phyloP scores from a whole-genome alignment of 30 jellyfish, hydroid and myxozoan genomes.

The Turritopsis dohrnii region DNA sequence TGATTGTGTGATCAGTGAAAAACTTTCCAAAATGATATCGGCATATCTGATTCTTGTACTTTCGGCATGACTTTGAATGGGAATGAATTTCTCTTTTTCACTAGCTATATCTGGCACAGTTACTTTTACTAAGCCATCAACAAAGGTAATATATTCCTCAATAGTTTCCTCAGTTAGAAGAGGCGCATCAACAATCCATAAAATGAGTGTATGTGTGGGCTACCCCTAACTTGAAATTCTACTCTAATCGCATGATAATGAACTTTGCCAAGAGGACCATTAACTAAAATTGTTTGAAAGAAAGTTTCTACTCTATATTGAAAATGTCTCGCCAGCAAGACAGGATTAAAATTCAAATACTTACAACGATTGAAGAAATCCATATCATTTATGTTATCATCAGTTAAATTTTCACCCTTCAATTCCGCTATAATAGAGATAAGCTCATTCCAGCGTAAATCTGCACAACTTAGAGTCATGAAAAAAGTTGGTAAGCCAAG shows the following conservation, averaged over 20 bases:
- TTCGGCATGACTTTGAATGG: slow-evolving; percentile 7
- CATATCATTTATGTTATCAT: not conserved
- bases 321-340: not conserved
- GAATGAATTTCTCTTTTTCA: not conserved
- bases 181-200: slow-evolving; percentile 19
- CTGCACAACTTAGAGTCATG: no score
- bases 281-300: slow-evolving; percentile 8
- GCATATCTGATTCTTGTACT: not conserved
- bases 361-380: not conserved
- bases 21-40: slow-evolving; percentile 9
- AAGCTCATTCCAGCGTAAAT: no score
- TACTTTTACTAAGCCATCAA: not conserved
- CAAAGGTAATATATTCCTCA: slow-evolving; percentile 1
- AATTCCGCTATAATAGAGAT: not conserved
- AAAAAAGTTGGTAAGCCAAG: no score
- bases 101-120: slow-evolving; percentile 4
- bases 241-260: not conserved
- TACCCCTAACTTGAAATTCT: no score
- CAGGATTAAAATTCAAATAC: not conserved
- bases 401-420: not conserved
- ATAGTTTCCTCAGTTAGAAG: slow-evolving; percentile 16
- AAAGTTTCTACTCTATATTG: not conserved
- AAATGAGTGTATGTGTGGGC: not conserved
- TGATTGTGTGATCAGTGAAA: not conserved
- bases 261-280: not conserved